Percentiles rank a stretch among this genome's conserved stretches.
phyloP scores from a whole-genome alignment of 2,888 invertebrate genomes.

The Leucophenga maculata region DNA sequence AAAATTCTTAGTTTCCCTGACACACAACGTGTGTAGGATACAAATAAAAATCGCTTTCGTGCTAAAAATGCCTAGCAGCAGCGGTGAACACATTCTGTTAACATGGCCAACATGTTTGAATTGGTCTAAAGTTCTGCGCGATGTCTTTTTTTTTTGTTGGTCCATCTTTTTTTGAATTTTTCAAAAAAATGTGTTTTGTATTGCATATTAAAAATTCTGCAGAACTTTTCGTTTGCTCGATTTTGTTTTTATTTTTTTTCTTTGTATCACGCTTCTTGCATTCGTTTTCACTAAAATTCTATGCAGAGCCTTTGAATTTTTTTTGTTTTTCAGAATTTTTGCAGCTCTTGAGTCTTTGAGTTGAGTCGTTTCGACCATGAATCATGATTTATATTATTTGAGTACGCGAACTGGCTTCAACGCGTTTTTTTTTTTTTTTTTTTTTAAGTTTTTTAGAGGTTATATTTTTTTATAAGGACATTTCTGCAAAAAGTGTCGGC shows the following conservation, averaged over 20 bases:
- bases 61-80: slow-evolving; percentile 62
- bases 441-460: slow-evolving; percentile 29
- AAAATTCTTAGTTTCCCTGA: neutral
- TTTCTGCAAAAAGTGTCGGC: slow-evolving; percentile 9
- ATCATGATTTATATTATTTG: slow-evolving; percentile 62
- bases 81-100: slow-evolving; percentile 54
- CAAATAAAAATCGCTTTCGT: slow-evolving; percentile 47
- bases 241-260: slow-evolving; percentile 35
- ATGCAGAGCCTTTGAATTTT: slow-evolving; percentile 18
- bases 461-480: neutral
- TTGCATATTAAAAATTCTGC: slow-evolving; percentile 54
- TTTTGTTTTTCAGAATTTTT: slow-evolving; percentile 43
- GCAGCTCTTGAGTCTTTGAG: slow-evolving; percentile 58
- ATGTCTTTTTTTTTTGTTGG: neutral
- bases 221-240: slow-evolving; percentile 49
- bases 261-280: slow-evolving; percentile 32
- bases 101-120: slow-evolving; percentile 58
- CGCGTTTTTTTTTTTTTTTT: slow-evolving; percentile 56
- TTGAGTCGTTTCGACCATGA: slow-evolving; percentile 54
- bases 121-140: slow-evolving; percentile 17
- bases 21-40: slow-evolving; percentile 19
- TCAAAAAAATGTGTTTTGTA: slow-evolving; percentile 30
- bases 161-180: neutral
- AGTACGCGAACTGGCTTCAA: slow-evolving; percentile 36
- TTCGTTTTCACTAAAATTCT: slow-evolving; percentile 15